Base-by-base conservation (phyloP, 2,888 invertebrate species). In the Acronicta aceris region DNA sequence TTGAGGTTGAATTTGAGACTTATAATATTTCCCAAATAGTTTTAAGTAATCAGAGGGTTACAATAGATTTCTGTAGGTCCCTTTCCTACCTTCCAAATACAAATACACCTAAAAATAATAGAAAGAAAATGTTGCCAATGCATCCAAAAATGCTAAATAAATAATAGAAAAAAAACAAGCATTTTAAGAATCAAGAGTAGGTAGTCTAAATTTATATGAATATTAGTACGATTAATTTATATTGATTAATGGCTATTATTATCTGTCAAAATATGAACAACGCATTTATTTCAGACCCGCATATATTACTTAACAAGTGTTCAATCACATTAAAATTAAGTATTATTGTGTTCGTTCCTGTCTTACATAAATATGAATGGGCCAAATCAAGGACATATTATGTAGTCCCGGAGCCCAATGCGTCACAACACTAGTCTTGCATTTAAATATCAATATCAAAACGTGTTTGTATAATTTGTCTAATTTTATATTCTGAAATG, bases 361-460 rank as follows among this genome's bases (percentile, higher is more conserved):
- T 74, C 81, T 79, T 74, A 51, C 79, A 87, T 89, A 82, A 81
- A 88, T 89, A 89, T 87, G 83, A 85, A 89, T 83, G 79, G 68
- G 58, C 65, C 57, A 58, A 73, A 76, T 76, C 88, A 89, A 90
- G 88, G 89, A 84, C 88, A 86, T 78, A 73, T 82, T 78, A 81
- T 74, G 78, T 74, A 81, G 81, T 74, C 77, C 66, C 71, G 73
- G 67, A 59, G 12, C 55, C 27, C 36, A 50, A 50, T 83, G 83
- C 85, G 82, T 84, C 82, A 84, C 71, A 65, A 65, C 71, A 68
- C 60, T 78, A 71, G 73, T 80, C 68, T 72, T 81, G 76, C 71
- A 80, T 79, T 76, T 61, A 61, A 70, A 73, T 77, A 74, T 65
- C 41, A 57, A 62, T 70, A 70, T 52, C 43, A 45, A 62, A 71